Percentiles rank a stretch among this genome's conserved stretches.
Evolutionary conservation across 2,888 invertebrate species (phyloP).

Genomic region (Rhopalosiphum nymphaeae): DNA sequence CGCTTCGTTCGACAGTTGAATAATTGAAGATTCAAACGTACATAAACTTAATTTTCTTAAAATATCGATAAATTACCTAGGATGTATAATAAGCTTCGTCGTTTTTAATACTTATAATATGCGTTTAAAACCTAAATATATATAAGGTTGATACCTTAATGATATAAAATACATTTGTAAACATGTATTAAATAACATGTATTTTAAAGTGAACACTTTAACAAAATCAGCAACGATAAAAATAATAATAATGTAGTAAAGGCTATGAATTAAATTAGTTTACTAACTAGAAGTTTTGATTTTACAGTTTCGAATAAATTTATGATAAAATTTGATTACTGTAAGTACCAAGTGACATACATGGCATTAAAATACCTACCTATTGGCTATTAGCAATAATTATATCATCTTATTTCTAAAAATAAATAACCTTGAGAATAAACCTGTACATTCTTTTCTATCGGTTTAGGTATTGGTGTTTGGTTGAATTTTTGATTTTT

Average conservation of each 20-base stretch:
- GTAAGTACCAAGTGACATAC: not conserved
- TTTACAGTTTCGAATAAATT: not conserved
- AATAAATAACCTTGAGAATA: not conserved
- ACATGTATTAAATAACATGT: not conserved
- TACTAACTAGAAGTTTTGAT: not conserved
- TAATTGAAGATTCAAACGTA: not conserved
- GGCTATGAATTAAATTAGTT: not conserved
- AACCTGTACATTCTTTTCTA: not conserved
- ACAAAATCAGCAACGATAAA: not conserved
- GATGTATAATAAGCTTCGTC: not conserved
- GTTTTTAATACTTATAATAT: not conserved
- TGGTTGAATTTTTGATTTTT: not conserved
- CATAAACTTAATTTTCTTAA: not conserved
- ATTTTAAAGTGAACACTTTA: not conserved
- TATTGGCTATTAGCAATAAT: not conserved
- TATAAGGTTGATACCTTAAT: not conserved
- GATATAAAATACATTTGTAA: not conserved
- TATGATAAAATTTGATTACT: not conserved
- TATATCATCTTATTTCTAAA: not conserved
- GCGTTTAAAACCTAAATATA: not conserved
- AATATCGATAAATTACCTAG: not conserved
- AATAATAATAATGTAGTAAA: not conserved
- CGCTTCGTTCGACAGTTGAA: not conserved
- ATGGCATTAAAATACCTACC: not conserved
- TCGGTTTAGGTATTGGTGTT: not conserved